Evolutionary conservation across 2,113 vertebrate species (phyloP), one percentile per base, ranked within the genome.

Genomic region (Nannospalax galili): DNA sequence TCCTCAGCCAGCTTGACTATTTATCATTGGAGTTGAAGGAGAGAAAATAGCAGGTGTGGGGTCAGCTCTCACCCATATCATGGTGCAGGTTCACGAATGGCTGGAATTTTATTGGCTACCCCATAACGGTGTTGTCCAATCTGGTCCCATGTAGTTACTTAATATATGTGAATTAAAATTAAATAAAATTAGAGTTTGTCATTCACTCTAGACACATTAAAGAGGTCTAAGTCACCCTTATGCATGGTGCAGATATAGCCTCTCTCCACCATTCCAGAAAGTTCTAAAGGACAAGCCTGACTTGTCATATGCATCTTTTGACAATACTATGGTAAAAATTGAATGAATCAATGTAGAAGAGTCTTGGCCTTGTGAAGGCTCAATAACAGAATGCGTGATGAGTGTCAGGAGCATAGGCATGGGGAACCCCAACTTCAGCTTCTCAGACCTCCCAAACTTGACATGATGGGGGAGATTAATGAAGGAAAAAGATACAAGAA

Each of bases 11-110:
- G 20, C 30, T 6, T 1, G 22, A 17, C 11, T 19, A 17, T 42
- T 35, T 7, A 2, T 40, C 56, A 5, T 1, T 16, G 30, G 60
- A 67, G 22, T 8, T 4, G 1, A 19, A 14, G 0, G 2, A 19
- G 0, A 42, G 26, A 10, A 22, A 14, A 8, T 15, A 24, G 17
- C n/a, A 40, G 24, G 2, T 28, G 11, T 22, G n/a, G 52, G 1
- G 24, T n/a, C 60, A 3, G 14, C 28, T 8, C 24, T 78, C 75
- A 28, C 24, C 30, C 17, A 10, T 3, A 19, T 67, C 28, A 28
- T 64, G 86, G n/a, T 28, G 42, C n/a, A 24, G 52, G 72, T 1
- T 42, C 7, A 26, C 65, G 32, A 15, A 56, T 37, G 11, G 45
- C n/a, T 12, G 0, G n/a, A 64, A 10, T 65, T 32, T 40, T 4